Base-by-base conservation (phyloP, 2,113 vertebrate genomes). In the Menidia beryllina region DNA sequence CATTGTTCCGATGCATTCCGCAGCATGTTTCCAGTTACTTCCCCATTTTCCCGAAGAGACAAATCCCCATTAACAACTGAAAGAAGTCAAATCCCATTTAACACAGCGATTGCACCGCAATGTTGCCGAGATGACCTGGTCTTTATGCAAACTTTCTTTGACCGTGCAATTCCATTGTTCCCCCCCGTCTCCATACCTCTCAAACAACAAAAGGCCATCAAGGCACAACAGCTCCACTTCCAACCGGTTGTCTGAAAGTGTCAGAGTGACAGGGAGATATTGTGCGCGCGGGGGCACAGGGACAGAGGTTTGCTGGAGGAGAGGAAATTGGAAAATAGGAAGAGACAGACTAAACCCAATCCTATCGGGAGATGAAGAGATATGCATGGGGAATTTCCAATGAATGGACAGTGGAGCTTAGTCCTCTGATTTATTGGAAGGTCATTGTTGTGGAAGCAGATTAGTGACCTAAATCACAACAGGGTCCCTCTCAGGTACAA, bases 401-500 rank as follows among this genome's bases (percentile, higher is more conserved):
- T 84, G 56, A 77, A 75, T 63, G 48, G 66, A 76, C 72, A 72
- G 72, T 57, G 75, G 60, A 62, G 58, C 61, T 25, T 20, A 36
- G 54, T 6, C 39, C 65, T 73, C 62, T 70, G 72, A 82, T 84
- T 67, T 76, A 50, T 65, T 55, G 59, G 60, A 53, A 72, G 72
- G 62, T 67, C 77, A 75, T 86, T 24, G 24, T 70, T 2, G 66
- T 81, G 81, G 72, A 85, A 86, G 82, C 43, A 23, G 82, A 85
- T 89, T 82, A 86, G 82, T 88, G 86, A 88, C 86, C 84, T 77
- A 84, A 75, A 86, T 91, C 73, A 83, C 41, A 66, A 50, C 55
- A 55, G 83, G 73, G 80, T 81, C 73, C 51, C 58, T 50, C 68
- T 79, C 75, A 83, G 84, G 77, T 71, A 21, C 61, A 50, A 19